These are phyloP conservation scores for Eublepharis macularius DNA, from an alignment of 2,113 vertebrate species.

Conservation along the genomic window DNA sequence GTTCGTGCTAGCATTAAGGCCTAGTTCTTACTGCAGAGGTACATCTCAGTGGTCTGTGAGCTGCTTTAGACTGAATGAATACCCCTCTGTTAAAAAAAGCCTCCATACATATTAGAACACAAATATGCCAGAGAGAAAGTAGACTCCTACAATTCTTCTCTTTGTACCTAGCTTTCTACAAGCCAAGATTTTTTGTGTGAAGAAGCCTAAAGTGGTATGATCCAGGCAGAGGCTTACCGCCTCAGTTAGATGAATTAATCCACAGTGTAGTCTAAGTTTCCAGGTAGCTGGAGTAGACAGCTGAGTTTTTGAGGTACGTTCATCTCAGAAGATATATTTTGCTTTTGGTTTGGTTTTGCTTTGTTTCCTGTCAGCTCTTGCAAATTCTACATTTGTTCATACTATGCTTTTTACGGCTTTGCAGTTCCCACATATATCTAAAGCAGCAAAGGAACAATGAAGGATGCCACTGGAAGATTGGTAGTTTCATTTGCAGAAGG, in stretches of 20 bases:
- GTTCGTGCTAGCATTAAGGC: not conserved
- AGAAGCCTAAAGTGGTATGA: not conserved
- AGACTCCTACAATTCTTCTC: not conserved
- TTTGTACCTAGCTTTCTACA: not conserved
- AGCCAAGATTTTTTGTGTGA: not conserved
- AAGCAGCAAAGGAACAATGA: not conserved
- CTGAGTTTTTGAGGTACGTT: not conserved
- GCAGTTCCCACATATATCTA: not conserved
- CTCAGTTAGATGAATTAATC: not conserved
- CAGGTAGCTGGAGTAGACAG: not conserved
- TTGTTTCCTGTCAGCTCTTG: not conserved
- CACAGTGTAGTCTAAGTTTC: not conserved
- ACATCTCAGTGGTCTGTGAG: not conserved
- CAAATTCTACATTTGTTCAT: not conserved
- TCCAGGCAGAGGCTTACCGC: not conserved
- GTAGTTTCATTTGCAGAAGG: not conserved
- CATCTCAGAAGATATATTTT: not conserved
- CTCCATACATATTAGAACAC: not conserved
- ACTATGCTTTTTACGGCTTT: not conserved
- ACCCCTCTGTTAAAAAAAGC: not conserved
- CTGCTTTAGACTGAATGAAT: not conserved
- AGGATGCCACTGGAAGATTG: not conserved
- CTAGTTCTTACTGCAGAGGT: not conserved
- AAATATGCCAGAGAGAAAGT: not conserved
- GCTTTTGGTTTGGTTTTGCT: not conserved